phyloP scores from a whole-genome alignment of 2,113 vertebrate species.

The Meleagris gallopavo region DNA sequence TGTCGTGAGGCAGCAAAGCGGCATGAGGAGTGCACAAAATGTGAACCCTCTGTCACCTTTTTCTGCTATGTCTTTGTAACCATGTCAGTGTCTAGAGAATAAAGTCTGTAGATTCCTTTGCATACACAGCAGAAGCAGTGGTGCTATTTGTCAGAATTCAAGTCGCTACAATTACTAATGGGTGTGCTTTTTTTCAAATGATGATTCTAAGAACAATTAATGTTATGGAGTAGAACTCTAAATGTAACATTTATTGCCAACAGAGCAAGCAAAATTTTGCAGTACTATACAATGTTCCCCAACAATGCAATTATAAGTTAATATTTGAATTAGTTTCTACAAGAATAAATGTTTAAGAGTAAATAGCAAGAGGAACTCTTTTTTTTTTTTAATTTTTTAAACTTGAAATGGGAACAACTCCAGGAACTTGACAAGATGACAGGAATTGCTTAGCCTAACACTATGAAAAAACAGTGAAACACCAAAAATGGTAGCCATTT shows the following conservation, averaged over 20 bases:
- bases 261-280: neutral
- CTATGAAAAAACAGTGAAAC: neutral
- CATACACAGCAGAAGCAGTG: neutral
- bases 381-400: neutral
- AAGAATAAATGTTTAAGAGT: neutral
- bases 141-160: neutral
- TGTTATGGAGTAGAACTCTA: neutral
- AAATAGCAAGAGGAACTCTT: neutral
- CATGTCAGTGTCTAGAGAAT: conserved; percentile 63
- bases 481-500: neutral
- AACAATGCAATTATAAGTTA: neutral
- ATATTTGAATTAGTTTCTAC: neutral
- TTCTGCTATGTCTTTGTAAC: conserved; percentile 30
- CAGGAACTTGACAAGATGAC: rapidly evolving
- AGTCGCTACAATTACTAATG: too few species aligned
- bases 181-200: neutral
- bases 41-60: conserved; percentile 68
- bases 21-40: conserved; percentile 62
- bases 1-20: neutral
- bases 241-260: neutral
- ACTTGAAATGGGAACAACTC: neutral
- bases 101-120: conserved; percentile 71
- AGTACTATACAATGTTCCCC: neutral
- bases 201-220: neutral
- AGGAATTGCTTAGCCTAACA: neutral